Conservation (phyloP, 2,113 vertebrate genomes). For the Zootoca vivipara region DNA sequence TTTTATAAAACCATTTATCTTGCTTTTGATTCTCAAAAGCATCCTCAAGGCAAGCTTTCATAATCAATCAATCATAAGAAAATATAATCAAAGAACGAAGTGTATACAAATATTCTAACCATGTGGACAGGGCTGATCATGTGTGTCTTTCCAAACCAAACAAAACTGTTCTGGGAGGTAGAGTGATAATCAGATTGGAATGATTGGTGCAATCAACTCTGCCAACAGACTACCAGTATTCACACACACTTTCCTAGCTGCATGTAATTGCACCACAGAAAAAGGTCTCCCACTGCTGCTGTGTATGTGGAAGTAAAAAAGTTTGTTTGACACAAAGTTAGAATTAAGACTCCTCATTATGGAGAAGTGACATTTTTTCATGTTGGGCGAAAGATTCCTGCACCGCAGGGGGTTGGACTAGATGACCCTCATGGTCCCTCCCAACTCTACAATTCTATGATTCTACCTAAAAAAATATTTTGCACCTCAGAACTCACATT, state of each 20-base stretch:
- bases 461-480: neutral
- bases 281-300: neutral
- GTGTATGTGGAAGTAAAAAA: neutral
- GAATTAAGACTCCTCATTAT: neutral
- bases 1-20: too few species aligned
- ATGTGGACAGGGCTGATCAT: neutral
- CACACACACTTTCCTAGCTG: too few species aligned
- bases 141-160: neutral
- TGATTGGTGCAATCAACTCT: neutral
- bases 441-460: too few species aligned
- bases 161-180: neutral
- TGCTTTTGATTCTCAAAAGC: neutral
- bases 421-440: too few species aligned
- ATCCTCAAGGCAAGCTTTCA: neutral
- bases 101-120: neutral
- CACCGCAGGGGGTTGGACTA: too few species aligned
- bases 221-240: neutral
- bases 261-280: neutral
- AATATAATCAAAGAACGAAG: neutral
- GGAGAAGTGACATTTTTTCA: neutral
- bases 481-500: neutral
- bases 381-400: too few species aligned
- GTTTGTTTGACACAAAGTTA: neutral
- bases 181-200: neutral
- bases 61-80: neutral